phyloP scores from a whole-genome alignment of 2,113 vertebrate genomes.

The Trochalopteron elliotii region DNA sequence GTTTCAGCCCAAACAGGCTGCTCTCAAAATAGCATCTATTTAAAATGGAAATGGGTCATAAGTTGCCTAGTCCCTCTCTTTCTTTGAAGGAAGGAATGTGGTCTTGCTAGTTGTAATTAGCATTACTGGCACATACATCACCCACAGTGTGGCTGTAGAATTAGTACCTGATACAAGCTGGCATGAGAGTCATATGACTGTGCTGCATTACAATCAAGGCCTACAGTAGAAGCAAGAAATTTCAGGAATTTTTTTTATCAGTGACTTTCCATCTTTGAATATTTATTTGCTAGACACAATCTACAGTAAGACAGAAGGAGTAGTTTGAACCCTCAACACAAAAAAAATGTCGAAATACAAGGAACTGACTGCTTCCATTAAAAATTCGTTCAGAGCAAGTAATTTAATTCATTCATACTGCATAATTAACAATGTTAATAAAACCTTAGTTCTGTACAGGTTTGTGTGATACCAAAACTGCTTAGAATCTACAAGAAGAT shows the following conservation, averaged over 20 bases:
- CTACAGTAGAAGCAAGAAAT: not conserved
- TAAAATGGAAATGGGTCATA: conserved; percentile 53
- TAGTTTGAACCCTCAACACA: not conserved
- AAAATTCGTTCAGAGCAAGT: not conserved
- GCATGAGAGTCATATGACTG: not conserved
- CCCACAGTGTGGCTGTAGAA: not conserved
- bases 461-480: not conserved
- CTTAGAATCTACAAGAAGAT: not conserved
- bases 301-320: not conserved
- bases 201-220: not conserved
- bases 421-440: not conserved
- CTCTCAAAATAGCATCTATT: conserved; percentile 5
- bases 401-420: not conserved
- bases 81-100: conserved; percentile 27
- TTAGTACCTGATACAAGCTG: conserved; percentile 34
- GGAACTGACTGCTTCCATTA: not conserved
- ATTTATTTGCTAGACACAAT: not conserved
- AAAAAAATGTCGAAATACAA: not conserved
- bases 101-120: conserved; percentile 31
- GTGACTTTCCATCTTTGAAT: not conserved
- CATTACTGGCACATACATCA: conserved; percentile 35
- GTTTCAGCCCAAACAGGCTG: not conserved
- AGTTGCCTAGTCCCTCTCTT: not conserved
- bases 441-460: not conserved
- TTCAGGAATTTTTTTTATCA: not conserved